A percentile compares a stretch with the other conserved stretches of the same genome.
Conservation (phyloP, 2,888 invertebrate genomes). For the Volucella inanis region DNA sequence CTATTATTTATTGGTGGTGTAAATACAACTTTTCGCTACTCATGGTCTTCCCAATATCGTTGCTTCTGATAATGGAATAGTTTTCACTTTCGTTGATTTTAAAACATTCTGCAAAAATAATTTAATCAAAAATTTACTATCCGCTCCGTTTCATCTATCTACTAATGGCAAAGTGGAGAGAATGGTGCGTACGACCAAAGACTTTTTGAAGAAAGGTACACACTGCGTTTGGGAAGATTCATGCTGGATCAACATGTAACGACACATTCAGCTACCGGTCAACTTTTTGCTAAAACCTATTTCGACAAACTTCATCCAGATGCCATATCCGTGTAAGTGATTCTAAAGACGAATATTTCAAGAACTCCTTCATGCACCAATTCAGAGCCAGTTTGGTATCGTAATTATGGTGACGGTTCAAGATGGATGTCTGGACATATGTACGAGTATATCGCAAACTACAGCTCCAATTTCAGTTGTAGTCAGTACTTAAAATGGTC, state of each 20-base stretch:
- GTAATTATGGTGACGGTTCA: conserved; percentile 18
- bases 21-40: too few relatives aligned
- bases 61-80: neutral
- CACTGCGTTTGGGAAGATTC: neutral
- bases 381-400: conserved; percentile 24
- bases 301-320: conserved; percentile 27
- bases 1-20: too few relatives aligned
- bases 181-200: too few relatives aligned
- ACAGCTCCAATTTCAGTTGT: conserved; percentile 6
- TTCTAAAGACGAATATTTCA: neutral
- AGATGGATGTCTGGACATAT: conserved; percentile 18
- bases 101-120: too few relatives aligned
- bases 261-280: conserved; percentile 11
- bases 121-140: too few relatives aligned
- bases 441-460: neutral
- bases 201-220: neutral
- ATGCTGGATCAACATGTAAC: conserved; percentile 2
- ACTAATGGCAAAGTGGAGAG: conserved; percentile 13
- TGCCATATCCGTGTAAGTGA: conserved; percentile 13
- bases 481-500: too few relatives aligned
- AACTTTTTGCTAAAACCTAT: neutral
- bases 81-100: conserved; percentile 8
- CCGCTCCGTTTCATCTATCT: conserved; percentile 33
- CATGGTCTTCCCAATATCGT: too few relatives aligned
- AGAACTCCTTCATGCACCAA: neutral